Evolutionary conservation across 2,113 vertebrate species (phyloP).

Genomic region (Misgurnus mizolepis): DNA sequence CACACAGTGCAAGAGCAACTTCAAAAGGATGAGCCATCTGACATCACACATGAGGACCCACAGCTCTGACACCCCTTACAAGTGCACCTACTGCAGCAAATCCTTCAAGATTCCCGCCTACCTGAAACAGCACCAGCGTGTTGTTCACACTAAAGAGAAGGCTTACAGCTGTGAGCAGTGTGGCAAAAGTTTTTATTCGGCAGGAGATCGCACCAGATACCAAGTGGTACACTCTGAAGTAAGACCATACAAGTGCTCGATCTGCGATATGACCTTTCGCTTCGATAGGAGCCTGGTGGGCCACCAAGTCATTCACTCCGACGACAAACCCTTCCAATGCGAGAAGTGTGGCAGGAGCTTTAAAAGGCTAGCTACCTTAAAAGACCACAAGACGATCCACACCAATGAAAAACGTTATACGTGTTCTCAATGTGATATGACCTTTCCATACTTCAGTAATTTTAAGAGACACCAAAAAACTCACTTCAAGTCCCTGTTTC

Average conservation of each 20-base stretch:
- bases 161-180: constrained; percentile 27
- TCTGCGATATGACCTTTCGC: constrained; percentile 15
- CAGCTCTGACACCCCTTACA: constrained; percentile 63
- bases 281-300: background rate
- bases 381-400: constrained; percentile 4
- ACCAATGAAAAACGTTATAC: background rate
- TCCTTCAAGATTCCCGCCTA: constrained; percentile 65
- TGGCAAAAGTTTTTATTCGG: constrained; percentile 5
- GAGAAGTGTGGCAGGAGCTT: too few relatives aligned
- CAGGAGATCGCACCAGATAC: constrained; percentile 15
- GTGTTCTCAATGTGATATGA: constrained; percentile 11
- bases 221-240: background rate
- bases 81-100: constrained; percentile 69
- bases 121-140: constrained; percentile 70
- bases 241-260: constrained; percentile 3
- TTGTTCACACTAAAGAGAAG: constrained; percentile 67
- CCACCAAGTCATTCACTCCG: constrained; percentile 19
- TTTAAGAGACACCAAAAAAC: constrained; percentile 35
- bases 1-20: constrained; percentile 69
- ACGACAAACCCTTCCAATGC: constrained; percentile 12
- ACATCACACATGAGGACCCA: constrained; percentile 33
- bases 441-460: constrained; percentile 1
- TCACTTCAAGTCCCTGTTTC: background rate
- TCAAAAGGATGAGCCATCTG: constrained; percentile 60
- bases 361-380: background rate